A percentile compares a stretch with the other conserved stretches of the same genome.
Evolutionary conservation across 2,888 invertebrate species (phyloP).

Genomic region (Cotesia congregata): DNA sequence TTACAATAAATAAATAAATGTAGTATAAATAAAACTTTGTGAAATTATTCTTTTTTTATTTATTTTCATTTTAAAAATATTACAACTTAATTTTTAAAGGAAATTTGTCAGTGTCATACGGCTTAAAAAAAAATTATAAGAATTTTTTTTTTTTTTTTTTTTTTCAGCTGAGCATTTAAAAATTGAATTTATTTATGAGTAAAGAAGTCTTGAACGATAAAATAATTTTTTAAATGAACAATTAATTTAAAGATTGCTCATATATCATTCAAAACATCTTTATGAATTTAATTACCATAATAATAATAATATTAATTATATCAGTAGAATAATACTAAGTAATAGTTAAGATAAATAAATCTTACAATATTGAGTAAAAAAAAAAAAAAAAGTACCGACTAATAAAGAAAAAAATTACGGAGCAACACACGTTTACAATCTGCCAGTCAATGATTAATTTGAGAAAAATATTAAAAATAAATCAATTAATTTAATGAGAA

Average conservation of each 20-base stretch:
- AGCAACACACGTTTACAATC: not conserved
- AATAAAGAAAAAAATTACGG: not conserved
- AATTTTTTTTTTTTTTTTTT: not conserved
- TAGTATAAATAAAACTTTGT: constrained; percentile 26
- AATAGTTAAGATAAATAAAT: not conserved
- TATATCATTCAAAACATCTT: not conserved
- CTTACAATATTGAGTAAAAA: not conserved
- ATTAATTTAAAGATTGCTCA: not conserved
- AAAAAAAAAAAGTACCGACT: not conserved
- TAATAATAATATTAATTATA: not conserved
- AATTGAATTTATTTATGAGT: not conserved
- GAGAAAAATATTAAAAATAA: constrained; percentile 7
- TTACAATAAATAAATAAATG: constrained; percentile 36
- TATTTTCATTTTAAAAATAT: constrained; percentile 4
- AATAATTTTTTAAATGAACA: not conserved
- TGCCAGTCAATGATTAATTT: not conserved
- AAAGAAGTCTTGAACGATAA: not conserved
- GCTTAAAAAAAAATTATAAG: constrained; percentile 1
- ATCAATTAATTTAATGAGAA: constrained; percentile 19
- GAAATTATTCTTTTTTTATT: constrained; percentile 13
- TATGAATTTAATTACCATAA: not conserved
- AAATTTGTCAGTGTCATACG: constrained; percentile 1
- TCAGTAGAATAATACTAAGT: constrained; percentile 17
- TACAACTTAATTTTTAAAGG: not conserved
- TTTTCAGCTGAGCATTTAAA: not conserved